Conservation (phyloP, 2,888 invertebrate genomes). For the Agriopis aurantiaria region DNA sequence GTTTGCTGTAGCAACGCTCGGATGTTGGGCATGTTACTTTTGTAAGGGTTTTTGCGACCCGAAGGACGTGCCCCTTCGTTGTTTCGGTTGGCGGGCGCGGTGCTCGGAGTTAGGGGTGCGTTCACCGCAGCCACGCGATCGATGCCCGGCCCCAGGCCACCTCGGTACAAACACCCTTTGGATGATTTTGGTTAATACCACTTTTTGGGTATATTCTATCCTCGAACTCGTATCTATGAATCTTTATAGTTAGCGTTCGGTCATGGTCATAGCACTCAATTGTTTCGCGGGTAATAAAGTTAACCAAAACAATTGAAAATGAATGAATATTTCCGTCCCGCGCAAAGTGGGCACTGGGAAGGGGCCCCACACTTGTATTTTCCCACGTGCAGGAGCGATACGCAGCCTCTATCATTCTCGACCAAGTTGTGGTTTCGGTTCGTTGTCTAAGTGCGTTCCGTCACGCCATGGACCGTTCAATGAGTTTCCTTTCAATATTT, state of each 20-base stretch:
- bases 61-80: conserved; percentile 63
- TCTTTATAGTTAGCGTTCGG: conserved; percentile 36
- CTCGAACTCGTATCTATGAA: neutral
- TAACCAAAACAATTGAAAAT: conserved; percentile 50
- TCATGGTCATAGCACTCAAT: conserved; percentile 50
- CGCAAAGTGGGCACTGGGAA: conserved; percentile 52
- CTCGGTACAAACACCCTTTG: conserved; percentile 67
- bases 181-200: conserved; percentile 60
- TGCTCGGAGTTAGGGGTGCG: conserved; percentile 77
- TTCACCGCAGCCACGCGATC: conserved; percentile 79
- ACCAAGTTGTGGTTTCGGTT: conserved; percentile 64
- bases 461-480: conserved; percentile 61
- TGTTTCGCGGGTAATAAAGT: conserved; percentile 43
- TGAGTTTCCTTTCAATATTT: conserved; percentile 61
- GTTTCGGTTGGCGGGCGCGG: conserved; percentile 65
- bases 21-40: conserved; percentile 41
- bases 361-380: conserved; percentile 59
- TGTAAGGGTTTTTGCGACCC: conserved; percentile 64
- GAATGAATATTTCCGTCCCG: conserved; percentile 55
- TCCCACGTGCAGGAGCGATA: conserved; percentile 61
- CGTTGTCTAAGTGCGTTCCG: conserved; percentile 64
- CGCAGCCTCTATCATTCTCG: conserved; percentile 61
- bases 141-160: conserved; percentile 75
- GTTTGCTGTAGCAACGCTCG: conserved; percentile 17
- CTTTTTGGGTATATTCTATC: conserved; percentile 44